phyloP scores from a whole-genome alignment of 2,797 vertebrate species.

The Anabas testudineus region DNA sequence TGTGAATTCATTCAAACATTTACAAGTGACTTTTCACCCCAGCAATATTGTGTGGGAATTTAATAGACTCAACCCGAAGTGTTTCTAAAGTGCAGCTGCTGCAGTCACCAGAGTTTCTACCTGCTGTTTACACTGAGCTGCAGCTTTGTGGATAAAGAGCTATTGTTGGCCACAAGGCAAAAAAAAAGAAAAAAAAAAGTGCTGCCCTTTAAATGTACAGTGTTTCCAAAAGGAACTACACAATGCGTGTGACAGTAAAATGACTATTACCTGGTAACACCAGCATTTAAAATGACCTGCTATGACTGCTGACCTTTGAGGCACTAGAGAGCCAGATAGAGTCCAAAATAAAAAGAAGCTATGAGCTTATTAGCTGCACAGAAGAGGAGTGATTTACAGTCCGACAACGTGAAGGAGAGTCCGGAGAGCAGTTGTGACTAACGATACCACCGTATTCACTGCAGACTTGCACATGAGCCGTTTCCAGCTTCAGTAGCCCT shows the following conservation, averaged over 20 bases:
- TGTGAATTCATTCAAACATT: conserved; percentile 43
- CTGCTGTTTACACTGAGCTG: background rate
- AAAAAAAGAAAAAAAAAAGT: conserved; percentile 17
- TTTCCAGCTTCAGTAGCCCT: too few relatives aligned
- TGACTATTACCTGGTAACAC: background rate
- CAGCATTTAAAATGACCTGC: background rate
- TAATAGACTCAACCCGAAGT: conserved; percentile 32
- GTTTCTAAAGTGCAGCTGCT: conserved; percentile 24
- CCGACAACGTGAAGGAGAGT: too few relatives aligned
- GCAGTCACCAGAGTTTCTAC: conserved; percentile 9
- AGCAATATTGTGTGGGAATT: conserved; percentile 37
- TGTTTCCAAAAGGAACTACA: conserved; percentile 17
- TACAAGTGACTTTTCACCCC: conserved; percentile 23
- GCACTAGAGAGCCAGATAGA: background rate
- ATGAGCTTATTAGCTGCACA: background rate
- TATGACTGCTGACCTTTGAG: background rate
- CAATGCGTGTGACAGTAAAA: conserved; percentile 4
- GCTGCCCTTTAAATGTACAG: conserved; percentile 13
- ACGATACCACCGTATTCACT: too few relatives aligned
- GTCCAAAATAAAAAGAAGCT: background rate
- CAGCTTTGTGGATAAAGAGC: conserved; percentile 14
- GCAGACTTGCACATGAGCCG: too few relatives aligned
- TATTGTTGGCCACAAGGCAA: conserved; percentile 16
- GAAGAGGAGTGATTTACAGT: background rate
- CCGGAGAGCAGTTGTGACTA: too few relatives aligned